phyloP scores from a whole-genome alignment of 2,888 invertebrate genomes.

The Diarsia rubi region DNA sequence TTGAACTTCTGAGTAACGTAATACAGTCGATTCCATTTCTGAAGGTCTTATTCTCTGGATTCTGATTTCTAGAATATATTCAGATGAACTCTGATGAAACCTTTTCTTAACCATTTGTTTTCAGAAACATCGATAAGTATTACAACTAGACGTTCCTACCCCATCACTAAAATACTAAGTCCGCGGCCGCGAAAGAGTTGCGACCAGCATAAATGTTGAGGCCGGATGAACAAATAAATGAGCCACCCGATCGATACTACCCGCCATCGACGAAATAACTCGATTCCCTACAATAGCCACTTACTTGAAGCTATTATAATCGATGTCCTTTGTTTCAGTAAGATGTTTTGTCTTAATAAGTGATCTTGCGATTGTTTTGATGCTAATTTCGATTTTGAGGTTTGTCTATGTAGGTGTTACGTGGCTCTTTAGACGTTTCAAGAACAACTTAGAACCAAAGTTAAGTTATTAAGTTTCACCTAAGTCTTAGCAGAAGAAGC shows the following conservation, averaged over 20 bases:
- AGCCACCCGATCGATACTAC: slow-evolving; percentile 81
- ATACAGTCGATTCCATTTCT: no score
- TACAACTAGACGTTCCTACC: not conserved
- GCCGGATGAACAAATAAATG: slow-evolving; percentile 89
- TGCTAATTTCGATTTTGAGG: slow-evolving; percentile 31
- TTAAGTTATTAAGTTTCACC: no score
- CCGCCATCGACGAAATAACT: slow-evolving; percentile 73
- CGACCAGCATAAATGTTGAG: slow-evolving; percentile 86
- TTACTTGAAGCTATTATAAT: slow-evolving; percentile 74
- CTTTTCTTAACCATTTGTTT: not conserved
- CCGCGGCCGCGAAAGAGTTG: slow-evolving; percentile 85
- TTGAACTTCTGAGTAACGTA: no score
- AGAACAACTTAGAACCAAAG: not conserved
- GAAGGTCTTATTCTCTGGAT: not conserved
- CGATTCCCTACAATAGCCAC: slow-evolving; percentile 74
- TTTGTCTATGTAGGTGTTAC: not conserved
- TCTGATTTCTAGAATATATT: not conserved
- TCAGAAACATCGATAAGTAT: slow-evolving; percentile 22
- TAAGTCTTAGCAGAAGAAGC: no score
- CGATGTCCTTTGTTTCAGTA: slow-evolving; percentile 69
- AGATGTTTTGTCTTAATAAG: slow-evolving; percentile 54
- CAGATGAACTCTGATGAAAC: not conserved
- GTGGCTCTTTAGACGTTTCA: not conserved
- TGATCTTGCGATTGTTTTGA: slow-evolving; percentile 41
- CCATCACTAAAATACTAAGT: slow-evolving; percentile 72